A percentile compares a stretch with the other conserved stretches of the same genome.
Evolutionary conservation across 2,888 invertebrate species (phyloP).

Genomic region (Nephrotoma appendiculata): DNA sequence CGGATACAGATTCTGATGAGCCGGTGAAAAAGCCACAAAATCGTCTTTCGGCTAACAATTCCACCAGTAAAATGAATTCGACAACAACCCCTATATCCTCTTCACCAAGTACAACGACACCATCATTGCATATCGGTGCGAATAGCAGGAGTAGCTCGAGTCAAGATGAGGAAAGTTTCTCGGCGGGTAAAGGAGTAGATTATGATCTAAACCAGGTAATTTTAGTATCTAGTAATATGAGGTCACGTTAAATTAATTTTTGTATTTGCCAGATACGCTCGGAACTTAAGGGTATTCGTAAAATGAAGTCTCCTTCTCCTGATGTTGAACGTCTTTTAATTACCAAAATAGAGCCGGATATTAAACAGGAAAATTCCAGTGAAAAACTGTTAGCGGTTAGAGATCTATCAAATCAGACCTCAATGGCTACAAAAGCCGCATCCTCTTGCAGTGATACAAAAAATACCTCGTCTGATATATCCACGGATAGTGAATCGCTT

Average conservation of each 20-base stretch:
- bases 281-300: constrained; percentile 65
- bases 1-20: constrained; percentile 39
- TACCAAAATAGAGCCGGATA: background rate
- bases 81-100: constrained; percentile 4
- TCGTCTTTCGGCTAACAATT: background rate
- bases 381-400: background rate
- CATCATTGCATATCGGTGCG: constrained; percentile 31
- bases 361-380: background rate
- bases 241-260: background rate
- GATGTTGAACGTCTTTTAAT: constrained; percentile 28
- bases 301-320: constrained; percentile 37
- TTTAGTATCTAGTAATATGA: background rate
- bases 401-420: background rate
- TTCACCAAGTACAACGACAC: constrained; percentile 14
- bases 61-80: constrained; percentile 22
- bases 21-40: constrained; percentile 28
- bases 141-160: constrained; percentile 30
- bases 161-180: constrained; percentile 26
- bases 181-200: constrained; percentile 45
- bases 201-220: constrained; percentile 60
- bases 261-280: constrained; percentile 42
- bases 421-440: background rate
- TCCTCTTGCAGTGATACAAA: background rate
- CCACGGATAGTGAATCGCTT: constrained; percentile 29
- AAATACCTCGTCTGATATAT: constrained; percentile 21